These are phyloP conservation scores for Hesperophylax magnus DNA, from an alignment of 1,140 invertebrate genomes.

Conservation along the genomic window DNA sequence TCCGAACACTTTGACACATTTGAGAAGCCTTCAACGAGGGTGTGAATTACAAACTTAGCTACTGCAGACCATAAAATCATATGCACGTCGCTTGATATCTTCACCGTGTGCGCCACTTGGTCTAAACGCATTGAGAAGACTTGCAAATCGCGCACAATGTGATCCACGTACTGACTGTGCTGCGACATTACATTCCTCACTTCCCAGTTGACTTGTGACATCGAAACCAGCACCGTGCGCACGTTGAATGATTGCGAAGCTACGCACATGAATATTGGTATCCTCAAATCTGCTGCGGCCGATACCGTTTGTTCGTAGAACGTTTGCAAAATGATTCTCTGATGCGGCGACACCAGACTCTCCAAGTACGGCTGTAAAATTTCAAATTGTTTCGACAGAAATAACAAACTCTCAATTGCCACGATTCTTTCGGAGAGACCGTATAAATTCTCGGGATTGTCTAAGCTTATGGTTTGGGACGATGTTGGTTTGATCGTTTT, in stretches of 20 bases:
- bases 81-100: constrained; percentile 79
- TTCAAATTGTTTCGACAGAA: constrained; percentile 90
- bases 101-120: constrained; percentile 77
- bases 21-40: constrained; percentile 95
- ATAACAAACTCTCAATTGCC: constrained; percentile 92
- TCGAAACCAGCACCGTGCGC: constrained; percentile 82
- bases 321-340: constrained; percentile 80
- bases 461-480: constrained; percentile 81
- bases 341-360: constrained; percentile 76
- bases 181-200: constrained; percentile 95
- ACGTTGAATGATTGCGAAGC: constrained; percentile 86
- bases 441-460: constrained; percentile 80
- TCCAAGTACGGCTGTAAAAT: constrained; percentile 87
- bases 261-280: constrained; percentile 89
- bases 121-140: constrained; percentile 83
- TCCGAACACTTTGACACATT: constrained; percentile 95
- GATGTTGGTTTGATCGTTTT: constrained; percentile 75
- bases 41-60: constrained; percentile 85
- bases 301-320: constrained; percentile 84
- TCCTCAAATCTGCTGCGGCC: constrained; percentile 80
- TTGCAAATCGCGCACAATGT: constrained; percentile 83
- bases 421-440: constrained; percentile 90
- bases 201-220: constrained; percentile 96
- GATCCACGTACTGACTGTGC: constrained; percentile 91
- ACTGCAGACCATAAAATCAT: constrained; percentile 89